phyloP scores from a whole-genome alignment of 1,140 invertebrate genomes.

The Aphaenogaster ashmeadi region DNA sequence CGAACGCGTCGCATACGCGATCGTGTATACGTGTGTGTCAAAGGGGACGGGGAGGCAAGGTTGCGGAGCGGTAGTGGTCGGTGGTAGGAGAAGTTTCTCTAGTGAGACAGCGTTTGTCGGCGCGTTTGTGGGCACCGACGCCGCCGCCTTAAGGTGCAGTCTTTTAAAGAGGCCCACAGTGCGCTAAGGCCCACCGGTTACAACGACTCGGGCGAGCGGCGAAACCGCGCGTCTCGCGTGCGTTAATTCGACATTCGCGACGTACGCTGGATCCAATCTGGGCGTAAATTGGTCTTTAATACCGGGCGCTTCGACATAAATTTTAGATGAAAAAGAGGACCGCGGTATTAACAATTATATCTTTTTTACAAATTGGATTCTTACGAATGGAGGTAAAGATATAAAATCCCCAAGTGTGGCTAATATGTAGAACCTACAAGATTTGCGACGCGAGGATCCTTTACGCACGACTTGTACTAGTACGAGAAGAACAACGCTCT shows the following conservation, averaged over 20 bases:
- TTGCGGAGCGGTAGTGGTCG: conserved; percentile 47
- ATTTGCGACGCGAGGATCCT: background rate
- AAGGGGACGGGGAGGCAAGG: conserved; percentile 6
- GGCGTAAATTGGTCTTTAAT: conserved; percentile 18
- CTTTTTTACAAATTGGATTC: background rate
- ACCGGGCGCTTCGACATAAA: background rate
- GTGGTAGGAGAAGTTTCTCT: conserved; percentile 70
- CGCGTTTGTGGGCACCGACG: conserved; percentile 83
- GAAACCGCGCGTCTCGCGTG: conserved; percentile 14
- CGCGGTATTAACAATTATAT: background rate
- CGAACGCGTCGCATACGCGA: conserved; percentile 39
- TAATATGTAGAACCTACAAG: background rate
- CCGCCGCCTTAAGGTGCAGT: conserved; percentile 81
- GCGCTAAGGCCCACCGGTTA: conserved; percentile 53
- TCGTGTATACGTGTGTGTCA: conserved; percentile 32
- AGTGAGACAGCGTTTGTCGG: conserved; percentile 86
- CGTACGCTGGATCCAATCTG: background rate
- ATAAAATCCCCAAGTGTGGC: too few species aligned
- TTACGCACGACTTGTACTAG: background rate
- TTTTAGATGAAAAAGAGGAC: background rate
- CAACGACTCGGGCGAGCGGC: conserved; percentile 42
- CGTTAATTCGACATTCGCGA: conserved; percentile 19
- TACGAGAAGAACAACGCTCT: background rate
- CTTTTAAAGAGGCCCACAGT: conserved; percentile 65
- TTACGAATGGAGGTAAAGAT: background rate